Percentiles rank a stretch among this genome's conserved stretches.
Conservation (phyloP, 2,888 invertebrate species). For the Protophormia terraenovae region DNA sequence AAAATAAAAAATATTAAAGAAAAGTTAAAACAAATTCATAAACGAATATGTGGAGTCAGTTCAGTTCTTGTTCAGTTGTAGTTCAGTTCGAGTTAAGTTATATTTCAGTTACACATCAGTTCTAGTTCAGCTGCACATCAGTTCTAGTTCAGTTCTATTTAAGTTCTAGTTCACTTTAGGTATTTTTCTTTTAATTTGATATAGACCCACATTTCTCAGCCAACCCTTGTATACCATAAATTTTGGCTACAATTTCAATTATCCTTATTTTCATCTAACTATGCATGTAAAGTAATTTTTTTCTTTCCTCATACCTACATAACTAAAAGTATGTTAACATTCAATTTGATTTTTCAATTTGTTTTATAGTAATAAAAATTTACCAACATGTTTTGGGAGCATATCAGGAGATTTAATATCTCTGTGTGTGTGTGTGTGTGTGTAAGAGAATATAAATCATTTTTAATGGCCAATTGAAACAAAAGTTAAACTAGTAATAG, state of each 20-base stretch:
- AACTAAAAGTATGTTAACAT: not conserved
- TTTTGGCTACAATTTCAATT: not conserved
- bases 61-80: no score
- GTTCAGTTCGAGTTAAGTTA: no score
- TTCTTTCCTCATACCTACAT: not conserved
- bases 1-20: no score
- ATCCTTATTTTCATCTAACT: not conserved
- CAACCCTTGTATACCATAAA: not conserved
- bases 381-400: not conserved
- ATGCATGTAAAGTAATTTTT: not conserved
- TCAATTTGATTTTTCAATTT: conserved; percentile 4
- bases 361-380: not conserved
- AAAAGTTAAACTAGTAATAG: conserved; percentile 24
- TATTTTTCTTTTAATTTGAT: no score
- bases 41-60: no score
- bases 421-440: not conserved
- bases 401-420: not conserved
- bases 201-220: not conserved
- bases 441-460: conserved; percentile 22
- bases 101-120: no score
- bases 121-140: no score
- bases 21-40: no score
- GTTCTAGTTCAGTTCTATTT: not conserved
- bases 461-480: conserved; percentile 48
- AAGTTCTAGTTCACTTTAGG: no score